Percentiles rank a stretch among this genome's conserved stretches.
Evolutionary conservation across 2,888 invertebrate genomes (phyloP).

Genomic region (Cerastis leucographa): DNA sequence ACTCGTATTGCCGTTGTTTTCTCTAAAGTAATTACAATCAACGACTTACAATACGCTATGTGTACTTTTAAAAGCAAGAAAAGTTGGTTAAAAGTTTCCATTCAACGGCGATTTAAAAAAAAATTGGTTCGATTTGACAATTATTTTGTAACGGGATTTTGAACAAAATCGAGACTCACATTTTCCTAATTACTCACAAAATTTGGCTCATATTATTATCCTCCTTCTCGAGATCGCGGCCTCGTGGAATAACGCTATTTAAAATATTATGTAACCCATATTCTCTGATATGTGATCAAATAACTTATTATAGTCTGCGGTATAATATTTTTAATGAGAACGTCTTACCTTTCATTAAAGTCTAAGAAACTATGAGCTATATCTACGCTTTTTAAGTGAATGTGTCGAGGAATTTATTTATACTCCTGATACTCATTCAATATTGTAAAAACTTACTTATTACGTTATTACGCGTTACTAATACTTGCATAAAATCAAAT

Average conservation of each 20-base stretch:
- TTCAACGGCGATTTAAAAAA: not conserved
- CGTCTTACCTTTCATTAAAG: not conserved
- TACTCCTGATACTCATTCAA: not conserved
- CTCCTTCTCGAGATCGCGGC: not conserved
- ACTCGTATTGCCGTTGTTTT: not conserved
- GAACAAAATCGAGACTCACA: not conserved
- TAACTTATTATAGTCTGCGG: not conserved
- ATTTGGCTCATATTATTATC: slow-evolving; percentile 7
- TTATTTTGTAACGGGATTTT: not conserved
- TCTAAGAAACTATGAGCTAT: not conserved
- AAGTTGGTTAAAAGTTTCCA: not conserved
- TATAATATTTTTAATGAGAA: not conserved
- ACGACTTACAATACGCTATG: not conserved
- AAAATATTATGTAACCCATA: not conserved
- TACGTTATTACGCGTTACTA: not conserved
- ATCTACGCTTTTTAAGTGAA: not conserved
- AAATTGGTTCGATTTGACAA: not conserved
- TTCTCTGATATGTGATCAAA: not conserved
- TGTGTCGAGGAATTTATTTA: not conserved
- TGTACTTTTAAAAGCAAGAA: not conserved
- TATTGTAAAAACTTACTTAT: not conserved
- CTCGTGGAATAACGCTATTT: not conserved
- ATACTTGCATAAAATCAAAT: not conserved
- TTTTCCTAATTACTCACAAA: slow-evolving; percentile 6
- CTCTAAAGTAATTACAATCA: not conserved